Conservation (phyloP, 1,140 invertebrate species). For the Bursaphelenchus mucronatus region DNA sequence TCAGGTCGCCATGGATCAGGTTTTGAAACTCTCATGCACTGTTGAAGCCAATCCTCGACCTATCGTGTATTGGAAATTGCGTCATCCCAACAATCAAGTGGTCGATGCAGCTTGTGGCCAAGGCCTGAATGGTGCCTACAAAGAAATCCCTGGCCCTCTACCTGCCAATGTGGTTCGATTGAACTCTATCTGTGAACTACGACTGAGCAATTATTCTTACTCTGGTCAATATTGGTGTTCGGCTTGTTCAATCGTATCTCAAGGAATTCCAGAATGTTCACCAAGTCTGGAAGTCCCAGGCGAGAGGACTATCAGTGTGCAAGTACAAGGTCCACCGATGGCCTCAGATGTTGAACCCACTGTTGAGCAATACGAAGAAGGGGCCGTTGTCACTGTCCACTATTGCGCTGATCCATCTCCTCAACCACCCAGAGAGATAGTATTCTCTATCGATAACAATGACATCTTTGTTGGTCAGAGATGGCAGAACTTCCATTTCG, state of each 20-base stretch:
- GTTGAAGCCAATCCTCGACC: conserved; percentile 59
- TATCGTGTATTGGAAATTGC: conserved; percentile 57
- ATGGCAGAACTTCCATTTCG: conserved; percentile 60
- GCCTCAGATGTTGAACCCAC: conserved; percentile 49
- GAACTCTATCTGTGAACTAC: conserved; percentile 45
- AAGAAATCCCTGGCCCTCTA: conserved; percentile 24
- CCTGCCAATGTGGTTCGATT: conserved; percentile 18
- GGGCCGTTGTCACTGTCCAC: conserved; percentile 54
- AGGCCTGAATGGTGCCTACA: conserved; percentile 44
- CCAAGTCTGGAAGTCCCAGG: conserved; percentile 52
- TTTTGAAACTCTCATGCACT: conserved; percentile 43
- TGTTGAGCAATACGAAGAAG: conserved; percentile 52
- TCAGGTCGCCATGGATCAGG: conserved; percentile 57
- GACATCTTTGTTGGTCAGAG: conserved; percentile 57
- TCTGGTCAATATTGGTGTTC: conserved; percentile 61
- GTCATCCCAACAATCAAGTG: conserved; percentile 50
- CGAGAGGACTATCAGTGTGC: conserved; percentile 43
- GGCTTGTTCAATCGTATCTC: conserved; percentile 58
- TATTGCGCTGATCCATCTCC: conserved; percentile 59
- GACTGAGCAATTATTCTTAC: conserved; percentile 56
- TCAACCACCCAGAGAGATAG: conserved; percentile 51
- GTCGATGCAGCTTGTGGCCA: conserved; percentile 1
- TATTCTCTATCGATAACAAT: conserved; percentile 57
- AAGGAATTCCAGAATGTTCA: conserved; percentile 58
- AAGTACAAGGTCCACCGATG: conserved; percentile 58